Evolutionary conservation across 2,888 invertebrate species (phyloP).

Genomic region (Xanthia icteritia): DNA sequence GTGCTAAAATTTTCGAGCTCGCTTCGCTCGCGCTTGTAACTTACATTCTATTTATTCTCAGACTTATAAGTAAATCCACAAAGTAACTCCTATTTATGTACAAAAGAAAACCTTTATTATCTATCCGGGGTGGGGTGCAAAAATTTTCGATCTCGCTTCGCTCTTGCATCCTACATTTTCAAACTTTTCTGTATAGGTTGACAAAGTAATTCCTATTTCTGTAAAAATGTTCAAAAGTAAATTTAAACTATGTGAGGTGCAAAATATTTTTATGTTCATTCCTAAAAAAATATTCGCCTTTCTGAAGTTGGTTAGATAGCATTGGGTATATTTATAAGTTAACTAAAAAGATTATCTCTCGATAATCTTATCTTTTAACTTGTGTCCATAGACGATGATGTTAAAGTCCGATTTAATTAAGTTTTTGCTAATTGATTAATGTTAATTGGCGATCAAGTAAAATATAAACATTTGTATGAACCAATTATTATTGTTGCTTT

Average conservation of each 20-base stretch:
- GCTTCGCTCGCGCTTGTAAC: not conserved
- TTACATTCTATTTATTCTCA: not conserved
- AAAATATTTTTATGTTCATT: too few relatives aligned
- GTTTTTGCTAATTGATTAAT: conserved; percentile 33
- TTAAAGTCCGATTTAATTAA: conserved; percentile 7
- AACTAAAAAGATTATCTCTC: conserved; percentile 10
- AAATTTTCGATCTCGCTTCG: too few relatives aligned
- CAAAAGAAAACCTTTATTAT: not conserved
- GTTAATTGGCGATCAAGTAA: conserved; percentile 25
- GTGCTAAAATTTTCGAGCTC: not conserved
- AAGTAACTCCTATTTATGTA: not conserved
- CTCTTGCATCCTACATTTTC: too few relatives aligned
- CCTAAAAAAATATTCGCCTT: not conserved
- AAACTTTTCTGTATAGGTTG: too few relatives aligned
- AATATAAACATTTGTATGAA: conserved; percentile 13
- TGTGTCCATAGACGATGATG: not conserved
- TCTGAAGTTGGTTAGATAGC: not conserved
- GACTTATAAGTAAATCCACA: not conserved
- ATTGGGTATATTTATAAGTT: not conserved
- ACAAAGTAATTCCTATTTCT: too few relatives aligned
- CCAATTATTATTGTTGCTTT: conserved; percentile 18
- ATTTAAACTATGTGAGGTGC: too few relatives aligned
- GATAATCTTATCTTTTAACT: conserved; percentile 7
- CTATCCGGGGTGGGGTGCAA: not conserved
- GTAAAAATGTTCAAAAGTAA: too few relatives aligned